These are phyloP conservation scores for Paramormyrops kingsleyae DNA, from an alignment of 2,113 vertebrate genomes.

Conservation along the genomic window DNA sequence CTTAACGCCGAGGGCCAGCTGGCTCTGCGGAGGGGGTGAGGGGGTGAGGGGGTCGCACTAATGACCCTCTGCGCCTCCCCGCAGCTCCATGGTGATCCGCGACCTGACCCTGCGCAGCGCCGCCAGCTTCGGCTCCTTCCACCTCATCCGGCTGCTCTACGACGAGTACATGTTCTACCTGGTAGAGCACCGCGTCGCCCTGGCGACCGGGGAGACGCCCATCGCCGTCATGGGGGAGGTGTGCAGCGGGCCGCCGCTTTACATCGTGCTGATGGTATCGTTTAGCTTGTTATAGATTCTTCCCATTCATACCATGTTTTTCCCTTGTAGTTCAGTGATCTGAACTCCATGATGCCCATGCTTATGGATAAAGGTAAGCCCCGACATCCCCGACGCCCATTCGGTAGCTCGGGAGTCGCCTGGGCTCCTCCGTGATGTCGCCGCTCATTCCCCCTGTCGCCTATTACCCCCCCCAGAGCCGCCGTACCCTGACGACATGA, in stretches of 20 bases:
- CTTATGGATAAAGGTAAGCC: slow-evolving; percentile 83
- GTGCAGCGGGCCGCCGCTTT: slow-evolving; percentile 22
- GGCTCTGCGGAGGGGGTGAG: not conserved
- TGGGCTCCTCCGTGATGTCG: not conserved
- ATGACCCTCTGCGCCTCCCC: not conserved
- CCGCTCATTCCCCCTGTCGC: not conserved
- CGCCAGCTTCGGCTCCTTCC: slow-evolving; percentile 94
- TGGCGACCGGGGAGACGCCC: slow-evolving; percentile 88
- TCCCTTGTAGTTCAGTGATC: slow-evolving; percentile 80
- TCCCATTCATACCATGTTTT: slow-evolving; percentile 21
- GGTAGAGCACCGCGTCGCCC: slow-evolving; percentile 92
- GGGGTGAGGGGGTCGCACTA: not conserved
- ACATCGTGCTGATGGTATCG: not conserved
- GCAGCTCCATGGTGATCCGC: slow-evolving; percentile 96
- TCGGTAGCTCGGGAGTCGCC: not conserved
- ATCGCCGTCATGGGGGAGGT: slow-evolving; percentile 98
- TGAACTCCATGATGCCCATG: slow-evolving; percentile 78
- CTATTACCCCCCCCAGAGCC: slow-evolving; percentile 37
- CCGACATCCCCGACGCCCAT: not conserved
- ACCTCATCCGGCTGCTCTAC: slow-evolving; percentile 92
- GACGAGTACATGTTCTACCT: slow-evolving; percentile 99
- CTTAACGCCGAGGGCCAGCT: not conserved
- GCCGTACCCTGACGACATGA: slow-evolving; percentile 71
- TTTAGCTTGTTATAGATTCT: not conserved
- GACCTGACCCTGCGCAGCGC: slow-evolving; percentile 94